phyloP scores from a whole-genome alignment of 2,113 vertebrate genomes.

The Ivindomyrus marchei region DNA sequence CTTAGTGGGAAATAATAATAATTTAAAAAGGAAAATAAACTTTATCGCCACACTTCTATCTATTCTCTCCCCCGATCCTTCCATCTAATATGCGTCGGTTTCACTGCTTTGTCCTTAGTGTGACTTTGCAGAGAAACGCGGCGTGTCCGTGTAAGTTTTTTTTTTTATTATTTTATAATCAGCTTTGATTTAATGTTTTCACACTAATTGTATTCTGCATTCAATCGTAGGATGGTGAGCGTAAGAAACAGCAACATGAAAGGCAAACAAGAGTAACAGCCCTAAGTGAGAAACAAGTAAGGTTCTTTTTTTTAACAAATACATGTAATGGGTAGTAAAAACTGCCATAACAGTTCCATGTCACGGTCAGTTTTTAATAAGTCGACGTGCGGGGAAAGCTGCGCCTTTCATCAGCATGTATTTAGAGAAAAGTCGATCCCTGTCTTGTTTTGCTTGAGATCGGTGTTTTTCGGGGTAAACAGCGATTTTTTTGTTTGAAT shows the following conservation, averaged over 20 bases:
- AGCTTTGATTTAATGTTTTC: constrained; percentile 34
- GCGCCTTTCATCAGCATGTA: not conserved
- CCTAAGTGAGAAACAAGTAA: constrained; percentile 82
- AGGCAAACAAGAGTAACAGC: constrained; percentile 70
- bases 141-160: constrained; percentile 24
- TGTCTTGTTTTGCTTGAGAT: not conserved
- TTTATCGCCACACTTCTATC: constrained; percentile 73
- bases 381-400: not conserved
- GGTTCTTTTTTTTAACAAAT: constrained; percentile 28
- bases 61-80: constrained; percentile 26
- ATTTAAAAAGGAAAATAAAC: constrained; percentile 52
- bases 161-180: constrained; percentile 6
- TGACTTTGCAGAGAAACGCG: constrained; percentile 38
- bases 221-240: constrained; percentile 72
- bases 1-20: constrained; percentile 29
- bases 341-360: constrained; percentile 8
- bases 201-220: constrained; percentile 33
- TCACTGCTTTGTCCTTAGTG: constrained; percentile 30
- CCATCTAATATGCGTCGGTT: constrained; percentile 12
- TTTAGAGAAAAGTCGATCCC: constrained; percentile 20
- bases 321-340: constrained; percentile 6
- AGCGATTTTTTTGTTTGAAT: constrained; percentile 1
- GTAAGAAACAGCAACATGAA: constrained; percentile 76
- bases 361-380: constrained; percentile 19
- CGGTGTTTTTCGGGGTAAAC: not conserved